phyloP scores from a whole-genome alignment of 2,113 vertebrate genomes.

The Uropsilus gracilis region DNA sequence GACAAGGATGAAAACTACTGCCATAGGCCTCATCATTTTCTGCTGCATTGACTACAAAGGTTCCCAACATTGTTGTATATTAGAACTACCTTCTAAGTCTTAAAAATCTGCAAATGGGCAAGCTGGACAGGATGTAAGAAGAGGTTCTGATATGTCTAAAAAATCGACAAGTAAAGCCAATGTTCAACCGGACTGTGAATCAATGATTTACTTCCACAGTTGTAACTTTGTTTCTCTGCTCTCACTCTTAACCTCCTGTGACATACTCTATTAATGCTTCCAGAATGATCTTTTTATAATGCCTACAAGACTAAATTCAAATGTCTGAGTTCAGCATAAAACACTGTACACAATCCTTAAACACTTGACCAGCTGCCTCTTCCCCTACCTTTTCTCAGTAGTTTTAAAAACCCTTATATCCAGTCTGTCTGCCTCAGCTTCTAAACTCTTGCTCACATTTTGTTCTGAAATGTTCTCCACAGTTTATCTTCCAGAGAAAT shows the following conservation, averaged over 20 bases:
- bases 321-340: not conserved
- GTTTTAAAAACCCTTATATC: not conserved
- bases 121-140: too few relatives aligned
- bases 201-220: not conserved
- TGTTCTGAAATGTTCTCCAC: not conserved
- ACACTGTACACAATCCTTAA: not conserved
- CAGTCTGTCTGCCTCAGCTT: not conserved
- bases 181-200: not conserved
- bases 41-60: not conserved
- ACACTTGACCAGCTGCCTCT: not conserved
- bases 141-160: not conserved
- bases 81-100: not conserved
- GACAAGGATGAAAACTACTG: constrained; percentile 47
- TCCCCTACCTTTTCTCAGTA: not conserved
- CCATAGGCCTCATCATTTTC: not conserved
- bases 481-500: not conserved
- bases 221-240: not conserved
- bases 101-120: not conserved
- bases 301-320: not conserved
- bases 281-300: not conserved
- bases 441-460: not conserved
- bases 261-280: not conserved
- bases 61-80: not conserved
- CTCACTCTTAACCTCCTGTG: not conserved
- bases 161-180: not conserved